Evolutionary conservation across 2,797 vertebrate genomes (phyloP).

Genomic region (Peromyscus melanophrys): DNA sequence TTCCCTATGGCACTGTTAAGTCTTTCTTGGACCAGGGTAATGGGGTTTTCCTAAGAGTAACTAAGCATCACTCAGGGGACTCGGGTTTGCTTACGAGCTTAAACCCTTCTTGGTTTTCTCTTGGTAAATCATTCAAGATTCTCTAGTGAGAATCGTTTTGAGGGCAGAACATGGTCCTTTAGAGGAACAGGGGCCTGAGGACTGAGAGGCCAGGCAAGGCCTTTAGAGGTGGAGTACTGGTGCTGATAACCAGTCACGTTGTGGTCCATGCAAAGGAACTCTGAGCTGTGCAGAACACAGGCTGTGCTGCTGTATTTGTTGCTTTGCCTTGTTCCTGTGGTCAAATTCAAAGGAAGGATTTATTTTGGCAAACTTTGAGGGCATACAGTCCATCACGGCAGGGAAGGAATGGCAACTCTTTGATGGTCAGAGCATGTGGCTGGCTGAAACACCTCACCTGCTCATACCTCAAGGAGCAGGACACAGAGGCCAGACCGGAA

Average conservation of each 20-base stretch:
- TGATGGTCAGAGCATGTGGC: neutral
- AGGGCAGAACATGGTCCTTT: neutral
- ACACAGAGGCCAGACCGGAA: neutral
- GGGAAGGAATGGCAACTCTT: too few species aligned
- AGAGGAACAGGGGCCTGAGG: neutral
- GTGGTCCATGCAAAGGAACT: neutral
- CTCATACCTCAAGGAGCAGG: neutral
- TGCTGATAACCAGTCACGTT: neutral
- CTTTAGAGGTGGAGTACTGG: neutral
- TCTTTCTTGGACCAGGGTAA: neutral
- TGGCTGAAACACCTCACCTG: neutral
- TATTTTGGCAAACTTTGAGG: neutral
- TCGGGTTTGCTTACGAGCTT: neutral
- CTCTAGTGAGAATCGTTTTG: neutral
- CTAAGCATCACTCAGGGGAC: neutral
- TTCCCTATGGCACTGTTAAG: neutral
- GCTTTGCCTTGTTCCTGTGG: neutral
- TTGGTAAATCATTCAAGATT: neutral
- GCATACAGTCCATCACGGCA: too few species aligned
- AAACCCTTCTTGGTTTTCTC: slow-evolving; percentile 10
- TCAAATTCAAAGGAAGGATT: neutral
- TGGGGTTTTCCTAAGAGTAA: neutral
- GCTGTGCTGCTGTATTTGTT: too few species aligned
- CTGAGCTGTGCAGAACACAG: neutral
- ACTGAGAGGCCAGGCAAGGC: neutral